These are phyloP conservation scores for Neomorphus geoffroyi DNA, from an alignment of 2,797 vertebrate genomes.

Conservation along the genomic window DNA sequence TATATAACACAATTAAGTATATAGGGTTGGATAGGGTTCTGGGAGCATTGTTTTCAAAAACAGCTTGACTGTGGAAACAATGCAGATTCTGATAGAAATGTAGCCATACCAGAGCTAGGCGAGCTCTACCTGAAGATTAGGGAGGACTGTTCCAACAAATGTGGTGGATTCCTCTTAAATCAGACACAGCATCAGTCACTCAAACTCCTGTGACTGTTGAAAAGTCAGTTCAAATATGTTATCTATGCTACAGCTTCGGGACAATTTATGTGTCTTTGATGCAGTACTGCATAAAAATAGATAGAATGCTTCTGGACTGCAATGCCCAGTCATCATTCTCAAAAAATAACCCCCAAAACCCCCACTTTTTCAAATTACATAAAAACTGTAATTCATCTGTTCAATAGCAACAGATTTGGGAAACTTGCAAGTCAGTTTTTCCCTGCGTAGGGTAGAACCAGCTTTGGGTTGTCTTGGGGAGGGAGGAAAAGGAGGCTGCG, in stretches of 20 bases:
- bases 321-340: background rate
- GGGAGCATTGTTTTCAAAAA: background rate
- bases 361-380: background rate
- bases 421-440: background rate
- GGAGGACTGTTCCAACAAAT: background rate
- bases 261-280: background rate
- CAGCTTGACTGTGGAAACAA: background rate
- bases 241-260: background rate
- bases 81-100: background rate
- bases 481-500: background rate
- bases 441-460: background rate
- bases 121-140: background rate
- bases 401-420: background rate
- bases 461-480: background rate
- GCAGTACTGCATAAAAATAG: background rate
- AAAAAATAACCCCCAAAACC: background rate
- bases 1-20: background rate
- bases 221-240: background rate
- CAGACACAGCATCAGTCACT: background rate
- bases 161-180: background rate
- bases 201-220: background rate
- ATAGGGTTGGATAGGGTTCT: background rate
- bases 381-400: background rate
- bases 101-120: background rate
- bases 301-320: background rate